Evolutionary conservation across 2,113 vertebrate genomes (phyloP).

Genomic region (Brachypteracias leptosomus): DNA sequence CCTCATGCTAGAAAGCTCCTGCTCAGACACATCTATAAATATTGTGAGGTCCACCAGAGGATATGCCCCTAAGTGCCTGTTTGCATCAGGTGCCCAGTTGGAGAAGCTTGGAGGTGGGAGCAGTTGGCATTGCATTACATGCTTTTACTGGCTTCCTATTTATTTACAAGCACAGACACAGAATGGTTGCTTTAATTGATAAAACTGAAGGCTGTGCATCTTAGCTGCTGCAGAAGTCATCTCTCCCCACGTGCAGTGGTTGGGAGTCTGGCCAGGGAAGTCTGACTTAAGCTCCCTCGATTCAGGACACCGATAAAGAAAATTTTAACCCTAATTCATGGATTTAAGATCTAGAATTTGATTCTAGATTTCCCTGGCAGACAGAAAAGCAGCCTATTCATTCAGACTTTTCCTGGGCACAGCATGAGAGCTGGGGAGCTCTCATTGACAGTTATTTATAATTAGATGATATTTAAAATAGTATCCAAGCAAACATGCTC

Average conservation of each 20-base stretch:
- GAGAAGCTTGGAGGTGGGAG: not conserved
- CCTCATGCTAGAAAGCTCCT: not conserved
- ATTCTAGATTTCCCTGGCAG: not conserved
- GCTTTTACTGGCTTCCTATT: not conserved
- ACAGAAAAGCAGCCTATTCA: conserved; percentile 33
- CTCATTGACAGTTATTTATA: conserved; percentile 56
- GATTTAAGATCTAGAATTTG: not conserved
- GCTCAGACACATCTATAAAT: not conserved
- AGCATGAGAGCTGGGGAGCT: conserved; percentile 15
- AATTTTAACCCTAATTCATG: not conserved
- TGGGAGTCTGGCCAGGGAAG: not conserved
- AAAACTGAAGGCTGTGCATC: not conserved
- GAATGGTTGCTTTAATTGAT: not conserved
- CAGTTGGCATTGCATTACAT: not conserved
- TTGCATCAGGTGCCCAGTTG: not conserved
- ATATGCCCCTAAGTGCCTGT: not conserved
- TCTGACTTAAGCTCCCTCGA: not conserved
- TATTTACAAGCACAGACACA: not conserved
- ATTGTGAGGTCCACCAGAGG: not conserved
- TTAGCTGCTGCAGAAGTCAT: not conserved
- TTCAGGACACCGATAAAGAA: rapidly evolving
- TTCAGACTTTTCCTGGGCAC: conserved; percentile 35
- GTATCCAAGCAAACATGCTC: conserved; percentile 15
- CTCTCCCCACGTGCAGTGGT: rapidly evolving
- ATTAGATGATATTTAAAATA: conserved; percentile 57